Conservation (phyloP, 2,888 invertebrate genomes). For the Thalpophila matura region DNA sequence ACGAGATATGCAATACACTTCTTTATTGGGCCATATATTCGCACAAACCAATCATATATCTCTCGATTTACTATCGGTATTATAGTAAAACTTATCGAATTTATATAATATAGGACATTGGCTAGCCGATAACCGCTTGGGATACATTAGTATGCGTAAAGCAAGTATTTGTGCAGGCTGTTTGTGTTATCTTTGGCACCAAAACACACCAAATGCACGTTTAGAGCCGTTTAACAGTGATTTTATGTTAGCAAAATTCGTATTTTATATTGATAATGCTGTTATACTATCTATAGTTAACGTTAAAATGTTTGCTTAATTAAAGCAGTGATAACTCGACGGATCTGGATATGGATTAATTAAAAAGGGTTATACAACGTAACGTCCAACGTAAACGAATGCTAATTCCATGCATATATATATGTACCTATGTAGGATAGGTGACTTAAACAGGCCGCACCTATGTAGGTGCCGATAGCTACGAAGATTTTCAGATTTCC, state of each 20-base stretch:
- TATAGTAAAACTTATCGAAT: conserved; percentile 50
- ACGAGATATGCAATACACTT: conserved; percentile 38
- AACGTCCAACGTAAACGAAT: conserved; percentile 34
- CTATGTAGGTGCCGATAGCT: conserved; percentile 3
- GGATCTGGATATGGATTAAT: neutral
- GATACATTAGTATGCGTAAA: conserved; percentile 60
- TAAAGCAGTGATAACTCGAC: neutral
- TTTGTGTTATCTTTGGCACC: conserved; percentile 60
- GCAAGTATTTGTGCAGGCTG: conserved; percentile 54
- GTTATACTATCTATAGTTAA: neutral
- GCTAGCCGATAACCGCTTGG: conserved; percentile 37
- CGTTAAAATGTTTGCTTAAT: neutral
- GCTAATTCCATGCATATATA: conserved; percentile 46
- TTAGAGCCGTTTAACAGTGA: conserved; percentile 45
- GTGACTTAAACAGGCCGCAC: conserved; percentile 10
- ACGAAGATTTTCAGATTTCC: conserved; percentile 42
- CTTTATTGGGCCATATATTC: conserved; percentile 31
- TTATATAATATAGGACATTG: conserved; percentile 41
- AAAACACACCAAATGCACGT: conserved; percentile 50
- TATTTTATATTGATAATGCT: conserved; percentile 20
- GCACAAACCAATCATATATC: conserved; percentile 32
- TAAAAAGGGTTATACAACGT: conserved; percentile 5
- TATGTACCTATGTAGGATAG: conserved; percentile 27
- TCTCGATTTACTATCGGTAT: conserved; percentile 43
- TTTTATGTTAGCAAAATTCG: conserved; percentile 30